Evolutionary conservation across 2,888 invertebrate species (phyloP), one percentile per base, ranked within the genome.

Genomic region (Epinotia brunnichana): DNA sequence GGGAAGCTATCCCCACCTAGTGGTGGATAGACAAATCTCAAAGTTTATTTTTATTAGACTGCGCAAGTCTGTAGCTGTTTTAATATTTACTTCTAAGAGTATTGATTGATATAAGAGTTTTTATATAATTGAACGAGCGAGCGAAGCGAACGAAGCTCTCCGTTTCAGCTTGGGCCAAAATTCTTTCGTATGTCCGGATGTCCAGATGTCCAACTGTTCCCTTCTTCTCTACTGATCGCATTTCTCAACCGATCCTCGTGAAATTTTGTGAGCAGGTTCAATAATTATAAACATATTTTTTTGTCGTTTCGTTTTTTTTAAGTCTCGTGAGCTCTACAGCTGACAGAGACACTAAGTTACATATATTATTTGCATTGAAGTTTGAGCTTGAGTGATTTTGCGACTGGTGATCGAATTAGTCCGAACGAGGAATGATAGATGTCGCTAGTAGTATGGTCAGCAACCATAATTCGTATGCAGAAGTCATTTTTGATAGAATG

Each of bases 371-470:
- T 39, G 44, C 21, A 5, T 44, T 44, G 15, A 0, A 3, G 56
- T 19, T 56, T 41, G 4, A 3, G n/a, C 24, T 10, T 5, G n/a
- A 29, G 19, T 59, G 10, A 44, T 11, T 21, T 9, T 48, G 19
- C 15, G 4, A n/a, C 39, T 10, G 19, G 9, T 15, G 29, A 67
- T 67, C 60, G 54, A 71, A 39, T 21, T 68, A 29, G 24, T 72
- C 17, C 3, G 2, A 17, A 15, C 2, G 7, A 2, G n/a, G 1
- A 1, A 9, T 7, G n/a, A 48, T 62, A 72, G 72, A 72, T 72
- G 72, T 35, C 72, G 24, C 48, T 62, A 19, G n/a, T 63, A 11
- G 73, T 66, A 82, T 85, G 84, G 80, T 82, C 84, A 75, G 21
- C 41, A 83, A 80, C 84, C 86, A 80, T 79, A 74, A 61, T 35